phyloP scores from a whole-genome alignment of 2,888 invertebrate species.

The Lordiphosa fenestrarum region DNA sequence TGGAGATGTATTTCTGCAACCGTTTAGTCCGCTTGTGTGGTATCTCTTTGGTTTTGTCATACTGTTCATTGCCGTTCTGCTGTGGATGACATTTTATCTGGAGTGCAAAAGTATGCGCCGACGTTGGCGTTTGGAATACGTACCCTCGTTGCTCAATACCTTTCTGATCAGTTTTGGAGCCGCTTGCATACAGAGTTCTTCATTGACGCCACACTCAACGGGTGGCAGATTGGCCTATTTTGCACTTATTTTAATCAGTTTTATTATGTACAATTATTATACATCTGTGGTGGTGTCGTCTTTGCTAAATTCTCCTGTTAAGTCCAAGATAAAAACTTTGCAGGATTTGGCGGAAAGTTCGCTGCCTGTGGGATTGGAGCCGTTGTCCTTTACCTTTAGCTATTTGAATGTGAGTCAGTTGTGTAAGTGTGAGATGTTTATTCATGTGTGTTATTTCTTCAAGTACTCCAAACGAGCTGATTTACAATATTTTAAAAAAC shows the following conservation, averaged over 20 bases:
- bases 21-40: constrained; percentile 83
- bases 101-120: constrained; percentile 50
- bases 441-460: background rate
- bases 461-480: constrained; percentile 66
- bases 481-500: constrained; percentile 55
- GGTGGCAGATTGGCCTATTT: constrained; percentile 79
- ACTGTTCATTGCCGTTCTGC: constrained; percentile 67
- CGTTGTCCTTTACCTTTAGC: constrained; percentile 76
- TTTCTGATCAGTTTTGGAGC: constrained; percentile 80
- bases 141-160: constrained; percentile 73
- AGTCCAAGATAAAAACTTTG: constrained; percentile 81
- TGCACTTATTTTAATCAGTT: constrained; percentile 73
- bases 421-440: no score
- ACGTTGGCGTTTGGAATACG: constrained; percentile 36
- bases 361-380: constrained; percentile 82
- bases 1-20: constrained; percentile 82
- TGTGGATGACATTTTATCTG: constrained; percentile 76
- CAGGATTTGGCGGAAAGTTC: constrained; percentile 82
- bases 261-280: constrained; percentile 84
- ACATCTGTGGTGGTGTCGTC: constrained; percentile 84
- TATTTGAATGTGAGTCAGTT: constrained; percentile 71
- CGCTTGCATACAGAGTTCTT: constrained; percentile 81
- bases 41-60: constrained; percentile 79
- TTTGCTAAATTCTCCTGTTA: constrained; percentile 83
- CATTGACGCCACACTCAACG: constrained; percentile 79